These are phyloP conservation scores for Nyctalus aviator DNA, from an alignment of 2,797 vertebrate species.

Conservation along the genomic window DNA sequence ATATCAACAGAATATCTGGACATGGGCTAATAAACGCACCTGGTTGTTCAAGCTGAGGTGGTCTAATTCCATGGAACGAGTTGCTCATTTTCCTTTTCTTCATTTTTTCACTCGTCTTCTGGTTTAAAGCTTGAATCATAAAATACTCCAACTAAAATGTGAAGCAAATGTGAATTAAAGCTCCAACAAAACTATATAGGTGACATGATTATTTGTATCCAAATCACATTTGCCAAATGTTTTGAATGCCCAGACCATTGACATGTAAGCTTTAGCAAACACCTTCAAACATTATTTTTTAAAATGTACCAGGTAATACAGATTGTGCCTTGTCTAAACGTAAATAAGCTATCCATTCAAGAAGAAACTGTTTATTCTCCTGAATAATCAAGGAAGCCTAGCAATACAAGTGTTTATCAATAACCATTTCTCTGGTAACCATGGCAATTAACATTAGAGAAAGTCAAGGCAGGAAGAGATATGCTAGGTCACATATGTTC, in stretches of 20 bases:
- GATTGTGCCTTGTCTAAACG: background rate
- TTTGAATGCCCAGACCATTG: background rate
- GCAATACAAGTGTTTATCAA: background rate
- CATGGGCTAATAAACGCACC: constrained; percentile 84
- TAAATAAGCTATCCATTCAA: constrained; percentile 39
- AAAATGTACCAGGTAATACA: background rate
- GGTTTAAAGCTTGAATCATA: constrained; percentile 97
- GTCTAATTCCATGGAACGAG: constrained; percentile 91
- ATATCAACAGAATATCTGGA: background rate
- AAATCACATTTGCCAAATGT: background rate
- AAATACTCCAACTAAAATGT: constrained; percentile 96
- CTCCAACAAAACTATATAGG: background rate
- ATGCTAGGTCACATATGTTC: background rate
- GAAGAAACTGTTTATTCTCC: background rate
- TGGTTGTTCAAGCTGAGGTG: constrained; percentile 96
- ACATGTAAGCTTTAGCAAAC: background rate
- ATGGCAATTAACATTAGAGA: background rate
- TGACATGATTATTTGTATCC: background rate
- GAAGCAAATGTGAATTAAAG: constrained; percentile 60
- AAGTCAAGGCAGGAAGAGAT: background rate
- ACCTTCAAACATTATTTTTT: background rate
- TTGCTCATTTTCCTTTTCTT: constrained; percentile 92
- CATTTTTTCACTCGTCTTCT: constrained; percentile 95
- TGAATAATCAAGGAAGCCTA: constrained; percentile 15
- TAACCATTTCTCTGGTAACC: background rate